Conservation (phyloP, 1,140 invertebrate species). For the Mya arenaria region DNA sequence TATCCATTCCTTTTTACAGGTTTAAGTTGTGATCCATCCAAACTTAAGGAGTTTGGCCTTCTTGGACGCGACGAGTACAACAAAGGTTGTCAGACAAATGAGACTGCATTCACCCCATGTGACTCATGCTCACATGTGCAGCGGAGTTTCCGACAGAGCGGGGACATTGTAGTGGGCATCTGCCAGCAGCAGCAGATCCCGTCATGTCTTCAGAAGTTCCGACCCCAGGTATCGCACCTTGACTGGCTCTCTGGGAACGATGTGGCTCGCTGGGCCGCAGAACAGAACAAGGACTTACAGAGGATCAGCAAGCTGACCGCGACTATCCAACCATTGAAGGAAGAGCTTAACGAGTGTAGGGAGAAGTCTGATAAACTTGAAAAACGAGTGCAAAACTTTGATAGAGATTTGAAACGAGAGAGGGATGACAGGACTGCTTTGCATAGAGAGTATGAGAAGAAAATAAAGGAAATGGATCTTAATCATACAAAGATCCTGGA, state of each 20-base stretch:
- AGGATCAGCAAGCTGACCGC: constrained; percentile 72
- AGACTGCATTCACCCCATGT: constrained; percentile 79
- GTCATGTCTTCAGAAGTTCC: constrained; percentile 74
- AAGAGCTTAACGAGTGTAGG: constrained; percentile 65
- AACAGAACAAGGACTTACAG: constrained; percentile 78
- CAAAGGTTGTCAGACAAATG: constrained; percentile 77
- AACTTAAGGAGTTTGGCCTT: constrained; percentile 40
- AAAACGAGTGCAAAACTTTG: constrained; percentile 66
- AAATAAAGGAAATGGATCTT: constrained; percentile 68
- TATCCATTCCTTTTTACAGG: too few species aligned
- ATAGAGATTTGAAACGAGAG: constrained; percentile 72
- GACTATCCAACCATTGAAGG: constrained; percentile 71
- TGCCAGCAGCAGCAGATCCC: constrained; percentile 76
- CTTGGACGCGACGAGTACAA: constrained; percentile 72
- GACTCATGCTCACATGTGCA: constrained; percentile 78
- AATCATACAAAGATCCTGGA: constrained; percentile 64
- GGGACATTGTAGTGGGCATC: constrained; percentile 70
- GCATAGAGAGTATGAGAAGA: constrained; percentile 74
- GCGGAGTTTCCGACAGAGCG: constrained; percentile 70
- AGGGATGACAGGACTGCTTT: constrained; percentile 68
- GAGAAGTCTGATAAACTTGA: constrained; percentile 71
- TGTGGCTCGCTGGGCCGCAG: constrained; percentile 74
- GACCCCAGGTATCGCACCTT: constrained; percentile 66
- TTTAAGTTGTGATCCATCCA: constrained; percentile 36
- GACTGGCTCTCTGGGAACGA: constrained; percentile 77